phyloP scores from a whole-genome alignment of 2,797 vertebrate genomes.

The Myioborus melanocephalus region DNA sequence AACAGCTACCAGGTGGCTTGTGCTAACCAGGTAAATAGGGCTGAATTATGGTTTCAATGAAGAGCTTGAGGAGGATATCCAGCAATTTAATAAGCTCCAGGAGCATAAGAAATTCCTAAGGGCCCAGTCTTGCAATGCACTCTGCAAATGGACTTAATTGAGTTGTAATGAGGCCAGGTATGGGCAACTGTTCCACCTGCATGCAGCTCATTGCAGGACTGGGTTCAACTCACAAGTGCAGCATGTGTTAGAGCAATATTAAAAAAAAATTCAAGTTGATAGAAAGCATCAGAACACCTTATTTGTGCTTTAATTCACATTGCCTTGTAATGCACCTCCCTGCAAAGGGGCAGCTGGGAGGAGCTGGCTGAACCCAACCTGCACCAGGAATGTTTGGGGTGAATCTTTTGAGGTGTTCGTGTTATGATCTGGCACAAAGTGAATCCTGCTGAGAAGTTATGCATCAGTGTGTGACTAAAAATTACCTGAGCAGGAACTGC shows the following conservation, averaged over 20 bases:
- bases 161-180: slow-evolving; percentile 15
- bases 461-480: not conserved
- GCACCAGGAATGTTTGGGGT: not conserved
- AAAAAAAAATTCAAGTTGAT: not conserved
- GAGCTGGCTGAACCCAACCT: not conserved
- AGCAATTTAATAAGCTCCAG: slow-evolving; percentile 1
- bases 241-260: not conserved
- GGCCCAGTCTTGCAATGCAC: not conserved
- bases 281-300: not conserved
- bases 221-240: not conserved
- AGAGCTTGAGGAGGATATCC: not conserved
- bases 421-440: not conserved
- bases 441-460: not conserved
- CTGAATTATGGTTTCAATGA: not conserved
- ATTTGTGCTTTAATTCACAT: not conserved
- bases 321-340: not conserved
- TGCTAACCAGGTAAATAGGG: not conserved
- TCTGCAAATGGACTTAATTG: slow-evolving; percentile 26
- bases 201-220: not conserved
- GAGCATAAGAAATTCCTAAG: not conserved
- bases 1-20: not conserved
- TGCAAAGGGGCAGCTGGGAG: not conserved
- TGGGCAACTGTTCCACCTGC: not conserved
- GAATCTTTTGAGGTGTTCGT: not conserved
- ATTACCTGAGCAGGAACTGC: not conserved